Base-by-base conservation (phyloP, 1,140 invertebrate genomes). In the Polyergus mexicanus region DNA sequence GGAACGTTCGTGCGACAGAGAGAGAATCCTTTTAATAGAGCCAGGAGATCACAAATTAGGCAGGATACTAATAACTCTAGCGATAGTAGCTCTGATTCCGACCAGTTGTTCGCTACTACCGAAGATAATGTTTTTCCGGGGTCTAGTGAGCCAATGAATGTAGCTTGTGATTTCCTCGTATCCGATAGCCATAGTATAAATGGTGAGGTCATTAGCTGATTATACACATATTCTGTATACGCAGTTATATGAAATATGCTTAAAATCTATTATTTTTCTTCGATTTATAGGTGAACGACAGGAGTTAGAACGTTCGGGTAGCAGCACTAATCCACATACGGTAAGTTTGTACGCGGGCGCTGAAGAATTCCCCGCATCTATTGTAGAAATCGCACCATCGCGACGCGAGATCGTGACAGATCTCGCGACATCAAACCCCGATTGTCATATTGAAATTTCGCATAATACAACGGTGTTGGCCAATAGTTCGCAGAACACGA, bases 1-100 rank as follows among this genome's bases (percentile, higher is more conserved):
- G 97, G 97, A 32, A 97, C 97, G 19, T 97, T 97, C 91, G 93
- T 94, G 32, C 92, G 93, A 80, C 96, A 96, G 84, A 92, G 93
- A 3, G 96, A 96, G 92, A 96, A 96, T 94, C 91, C 93, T 38
- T 94, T 94, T 71, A 51, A 74, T 4, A 89, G 91, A 84, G 88
- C 84, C 22, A 76, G 88, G 54, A 88, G 90, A 62, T 75, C 75
- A 8, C 89, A 84, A 56, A 47, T 76, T 22, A 85, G 88, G 47
- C 77, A 86, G n/a, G 72, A 88, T 80, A 72, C 54, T 16, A 88
- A 44, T 75, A 90, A 32, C 44, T 88, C 78, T 44, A 83, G 56
- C 28, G 86, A 85, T 65, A 90, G 28, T 56, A 92, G 88, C n/a
- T 92, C 89, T 1, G 93, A 92, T 56, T 92, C 92, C 7, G 89